Evolutionary conservation across 2,797 vertebrate species (phyloP).

Genomic region (Sarcophilus harrisii): DNA sequence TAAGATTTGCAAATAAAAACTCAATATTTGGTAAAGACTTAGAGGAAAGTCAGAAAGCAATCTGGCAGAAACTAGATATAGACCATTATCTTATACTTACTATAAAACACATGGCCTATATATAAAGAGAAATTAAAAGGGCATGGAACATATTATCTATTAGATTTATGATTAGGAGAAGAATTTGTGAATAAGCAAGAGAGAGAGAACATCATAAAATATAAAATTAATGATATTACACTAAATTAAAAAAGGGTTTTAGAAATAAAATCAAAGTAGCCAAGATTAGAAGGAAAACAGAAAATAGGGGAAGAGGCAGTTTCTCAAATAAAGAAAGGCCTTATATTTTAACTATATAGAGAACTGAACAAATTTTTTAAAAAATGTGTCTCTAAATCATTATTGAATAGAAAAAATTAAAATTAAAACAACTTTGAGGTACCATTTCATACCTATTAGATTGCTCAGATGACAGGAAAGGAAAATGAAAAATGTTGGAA

Average conservation of each 20-base stretch:
- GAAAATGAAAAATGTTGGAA: background rate
- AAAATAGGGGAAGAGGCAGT: background rate
- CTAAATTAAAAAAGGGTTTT: background rate
- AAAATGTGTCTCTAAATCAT: background rate
- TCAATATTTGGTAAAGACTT: too few relatives aligned
- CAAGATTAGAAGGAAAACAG: background rate
- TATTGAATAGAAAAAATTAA: background rate
- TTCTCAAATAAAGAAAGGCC: background rate
- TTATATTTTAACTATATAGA: background rate
- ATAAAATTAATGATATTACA: background rate
- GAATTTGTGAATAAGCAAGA: background rate
- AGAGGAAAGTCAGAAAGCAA: background rate
- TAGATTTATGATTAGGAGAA: background rate
- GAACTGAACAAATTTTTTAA: background rate
- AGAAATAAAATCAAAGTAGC: background rate
- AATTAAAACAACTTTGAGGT: background rate
- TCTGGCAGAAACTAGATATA: background rate
- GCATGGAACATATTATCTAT: background rate
- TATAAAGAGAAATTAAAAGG: background rate
- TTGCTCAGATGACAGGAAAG: background rate
- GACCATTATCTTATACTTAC: background rate
- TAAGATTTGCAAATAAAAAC: too few relatives aligned
- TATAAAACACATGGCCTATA: background rate
- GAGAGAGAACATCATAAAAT: background rate
- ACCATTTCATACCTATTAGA: background rate